phyloP scores from a whole-genome alignment of 2,888 invertebrate species.

The Drosophila multiciliata region DNA sequence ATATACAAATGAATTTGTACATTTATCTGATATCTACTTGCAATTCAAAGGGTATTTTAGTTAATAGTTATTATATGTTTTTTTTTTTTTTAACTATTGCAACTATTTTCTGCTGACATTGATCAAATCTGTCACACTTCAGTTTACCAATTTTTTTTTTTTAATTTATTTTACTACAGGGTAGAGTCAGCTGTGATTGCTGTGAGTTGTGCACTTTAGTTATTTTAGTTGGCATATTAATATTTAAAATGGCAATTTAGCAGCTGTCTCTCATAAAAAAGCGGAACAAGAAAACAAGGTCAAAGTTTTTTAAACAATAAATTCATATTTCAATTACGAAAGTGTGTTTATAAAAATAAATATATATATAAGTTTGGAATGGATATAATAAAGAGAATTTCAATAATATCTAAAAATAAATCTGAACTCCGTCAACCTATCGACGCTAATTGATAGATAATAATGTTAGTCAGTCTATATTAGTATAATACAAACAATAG shows the following conservation, averaged over 20 bases:
- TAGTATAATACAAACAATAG: constrained; percentile 11
- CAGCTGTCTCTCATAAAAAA: constrained; percentile 21
- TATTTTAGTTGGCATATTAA: constrained; percentile 29
- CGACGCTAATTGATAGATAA: constrained; percentile 17
- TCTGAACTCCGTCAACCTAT: not conserved
- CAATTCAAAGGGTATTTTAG: not conserved
- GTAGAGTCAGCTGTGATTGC: constrained; percentile 11
- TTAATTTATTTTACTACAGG: not conserved
- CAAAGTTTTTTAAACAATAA: not conserved
- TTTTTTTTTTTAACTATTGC: not conserved
- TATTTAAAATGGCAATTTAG: constrained; percentile 39
- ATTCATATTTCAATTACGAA: constrained; percentile 24
- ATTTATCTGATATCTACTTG: not conserved
- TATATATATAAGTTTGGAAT: not conserved
- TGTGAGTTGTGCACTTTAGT: constrained; percentile 12
- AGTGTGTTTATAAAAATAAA: constrained; percentile 10
- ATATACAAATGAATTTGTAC: not conserved
- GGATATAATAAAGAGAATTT: not conserved
- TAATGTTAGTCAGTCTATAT: constrained; percentile 5
- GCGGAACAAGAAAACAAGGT: not conserved
- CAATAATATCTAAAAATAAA: not conserved
- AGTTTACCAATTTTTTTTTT: not conserved
- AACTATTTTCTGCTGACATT: no score
- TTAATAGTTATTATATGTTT: no score
- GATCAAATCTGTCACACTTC: not conserved